Percentiles rank a stretch among this genome's conserved stretches.
Conservation (phyloP, 2,797 vertebrate genomes). For the Simalia tracyae region DNA sequence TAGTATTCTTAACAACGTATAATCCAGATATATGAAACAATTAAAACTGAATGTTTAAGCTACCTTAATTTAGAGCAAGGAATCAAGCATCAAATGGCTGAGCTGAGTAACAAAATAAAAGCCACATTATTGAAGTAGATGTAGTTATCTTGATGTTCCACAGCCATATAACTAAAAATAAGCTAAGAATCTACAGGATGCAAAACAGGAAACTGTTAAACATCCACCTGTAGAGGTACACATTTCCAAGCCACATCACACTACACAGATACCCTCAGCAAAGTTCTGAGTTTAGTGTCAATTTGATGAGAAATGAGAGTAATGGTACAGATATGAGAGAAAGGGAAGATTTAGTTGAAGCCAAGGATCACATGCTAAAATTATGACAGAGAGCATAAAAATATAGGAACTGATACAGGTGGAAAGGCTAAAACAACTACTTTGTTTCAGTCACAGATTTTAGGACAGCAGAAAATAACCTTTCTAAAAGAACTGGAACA, state of each 20-base stretch:
- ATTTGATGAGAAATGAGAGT: not conserved
- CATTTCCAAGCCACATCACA: not conserved
- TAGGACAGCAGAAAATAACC: not conserved
- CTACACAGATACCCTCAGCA: not conserved
- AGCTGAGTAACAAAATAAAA: conserved; percentile 13
- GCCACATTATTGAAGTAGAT: conserved; percentile 23
- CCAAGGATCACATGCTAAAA: not conserved
- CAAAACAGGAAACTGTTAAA: conserved; percentile 19
- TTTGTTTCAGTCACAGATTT: not conserved
- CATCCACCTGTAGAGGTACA: conserved; percentile 18
- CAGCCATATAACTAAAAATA: conserved; percentile 5
- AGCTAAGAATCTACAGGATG: not conserved
- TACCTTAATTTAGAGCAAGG: not conserved
- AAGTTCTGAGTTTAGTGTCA: not conserved
- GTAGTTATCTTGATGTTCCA: conserved; percentile 30
- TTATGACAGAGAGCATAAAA: not conserved
- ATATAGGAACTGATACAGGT: not conserved
- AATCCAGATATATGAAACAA: conserved; percentile 1
- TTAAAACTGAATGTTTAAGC: not conserved
- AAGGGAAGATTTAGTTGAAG: not conserved
- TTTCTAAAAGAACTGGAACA: conserved; percentile 4
- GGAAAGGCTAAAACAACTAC: not conserved
- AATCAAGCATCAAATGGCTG: conserved; percentile 7
- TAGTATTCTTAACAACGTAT: not conserved
- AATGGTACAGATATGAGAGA: not conserved